phyloP scores from a whole-genome alignment of 2,888 invertebrate species.

The Drosophila bunnanda region DNA sequence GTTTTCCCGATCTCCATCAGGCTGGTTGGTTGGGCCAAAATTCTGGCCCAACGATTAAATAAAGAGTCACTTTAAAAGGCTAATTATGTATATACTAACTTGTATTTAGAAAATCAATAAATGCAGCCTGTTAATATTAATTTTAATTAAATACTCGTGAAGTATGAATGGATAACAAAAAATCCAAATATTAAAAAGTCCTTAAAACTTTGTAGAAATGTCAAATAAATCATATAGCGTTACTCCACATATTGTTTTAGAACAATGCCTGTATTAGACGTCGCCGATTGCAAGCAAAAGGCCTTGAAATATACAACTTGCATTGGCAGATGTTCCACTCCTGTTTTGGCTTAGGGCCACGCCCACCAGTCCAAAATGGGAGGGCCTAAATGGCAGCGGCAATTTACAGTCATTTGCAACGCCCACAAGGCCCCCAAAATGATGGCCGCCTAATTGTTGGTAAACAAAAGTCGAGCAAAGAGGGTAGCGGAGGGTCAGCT shows the following conservation, averaged over 20 bases:
- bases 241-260: neutral
- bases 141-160: neutral
- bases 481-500: slow-evolving; percentile 26
- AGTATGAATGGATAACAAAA: no score
- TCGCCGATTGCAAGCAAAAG: neutral
- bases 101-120: no score
- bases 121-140: neutral
- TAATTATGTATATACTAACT: neutral
- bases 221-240: neutral
- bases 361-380: slow-evolving; percentile 41
- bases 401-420: slow-evolving; percentile 77
- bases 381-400: slow-evolving; percentile 66
- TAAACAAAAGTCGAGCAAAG: slow-evolving; percentile 68
- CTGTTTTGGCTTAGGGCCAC: slow-evolving; percentile 51
- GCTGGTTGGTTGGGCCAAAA: neutral
- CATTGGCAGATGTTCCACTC: slow-evolving; percentile 25
- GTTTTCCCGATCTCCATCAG: neutral
- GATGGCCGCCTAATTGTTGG: slow-evolving; percentile 73
- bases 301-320: slow-evolving; percentile 16
- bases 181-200: neutral
- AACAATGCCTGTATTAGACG: neutral
- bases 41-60: neutral
- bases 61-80: neutral
- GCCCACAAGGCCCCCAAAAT: slow-evolving; percentile 52
- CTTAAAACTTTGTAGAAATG: neutral